Percentiles rank a stretch among this genome's conserved stretches.
Evolutionary conservation across 2,797 vertebrate genomes (phyloP).

Genomic region (Etheostoma perlongum): DNA sequence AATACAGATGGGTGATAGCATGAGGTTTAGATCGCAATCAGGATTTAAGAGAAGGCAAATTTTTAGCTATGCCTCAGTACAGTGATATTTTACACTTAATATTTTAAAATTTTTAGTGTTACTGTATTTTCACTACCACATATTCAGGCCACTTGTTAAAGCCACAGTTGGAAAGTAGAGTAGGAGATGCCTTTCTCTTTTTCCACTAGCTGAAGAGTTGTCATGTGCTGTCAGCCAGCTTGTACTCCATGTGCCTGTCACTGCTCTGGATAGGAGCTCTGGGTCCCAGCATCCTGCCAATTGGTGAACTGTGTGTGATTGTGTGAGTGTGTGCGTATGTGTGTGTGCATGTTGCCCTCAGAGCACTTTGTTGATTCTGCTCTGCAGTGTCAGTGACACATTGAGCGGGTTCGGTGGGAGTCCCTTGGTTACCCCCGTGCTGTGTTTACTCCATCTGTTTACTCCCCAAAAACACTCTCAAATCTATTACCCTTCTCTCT

Average conservation of each 20-base stretch:
- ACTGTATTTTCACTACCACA: conserved; percentile 39
- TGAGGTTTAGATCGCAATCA: conserved; percentile 58
- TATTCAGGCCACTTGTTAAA: conserved; percentile 58
- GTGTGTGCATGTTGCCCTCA: conserved; percentile 72
- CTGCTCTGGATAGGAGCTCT: conserved; percentile 73
- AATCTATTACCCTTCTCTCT: conserved; percentile 78
- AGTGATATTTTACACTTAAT: conserved; percentile 36
- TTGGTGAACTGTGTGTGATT: conserved; percentile 75
- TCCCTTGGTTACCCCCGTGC: conserved; percentile 79
- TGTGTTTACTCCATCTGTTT: conserved; percentile 85
- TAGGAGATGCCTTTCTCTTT: conserved; percentile 56
- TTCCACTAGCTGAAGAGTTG: conserved; percentile 74
- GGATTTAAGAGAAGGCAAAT: conserved; percentile 58
- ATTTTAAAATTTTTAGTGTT: conserved; percentile 36
- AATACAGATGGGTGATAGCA: conserved; percentile 65
- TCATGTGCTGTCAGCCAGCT: conserved; percentile 79
- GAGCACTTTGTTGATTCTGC: conserved; percentile 82
- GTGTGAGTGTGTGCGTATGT: conserved; percentile 64
- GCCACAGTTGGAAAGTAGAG: conserved; percentile 56
- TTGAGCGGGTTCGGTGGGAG: conserved; percentile 79
- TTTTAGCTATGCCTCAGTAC: conserved; percentile 26
- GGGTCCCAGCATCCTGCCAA: conserved; percentile 79
- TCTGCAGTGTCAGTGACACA: conserved; percentile 81
- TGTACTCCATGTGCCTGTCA: conserved; percentile 81
- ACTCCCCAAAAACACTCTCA: conserved; percentile 77